These are phyloP conservation scores for Aelia acuminata DNA, from an alignment of 2,888 invertebrate genomes.

Conservation along the genomic window DNA sequence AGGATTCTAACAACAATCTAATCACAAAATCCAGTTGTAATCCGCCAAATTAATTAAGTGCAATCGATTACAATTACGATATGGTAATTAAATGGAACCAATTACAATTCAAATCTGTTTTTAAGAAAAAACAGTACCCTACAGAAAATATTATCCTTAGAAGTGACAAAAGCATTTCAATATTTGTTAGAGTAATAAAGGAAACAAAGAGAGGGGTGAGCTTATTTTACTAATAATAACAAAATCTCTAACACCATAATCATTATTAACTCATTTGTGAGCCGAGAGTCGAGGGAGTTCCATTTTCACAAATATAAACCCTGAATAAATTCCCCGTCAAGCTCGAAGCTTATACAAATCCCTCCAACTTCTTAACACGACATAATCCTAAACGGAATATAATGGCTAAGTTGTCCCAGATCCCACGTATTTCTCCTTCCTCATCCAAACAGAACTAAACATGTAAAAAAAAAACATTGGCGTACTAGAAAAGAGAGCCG, in stretches of 20 bases:
- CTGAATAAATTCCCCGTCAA: not conserved
- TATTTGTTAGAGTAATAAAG: not conserved
- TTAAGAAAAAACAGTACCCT: not conserved
- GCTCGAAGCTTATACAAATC: not conserved
- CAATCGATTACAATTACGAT: too few species aligned
- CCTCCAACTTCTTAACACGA: conserved; percentile 16
- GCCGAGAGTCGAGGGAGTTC: not conserved
- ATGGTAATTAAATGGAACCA: too few species aligned
- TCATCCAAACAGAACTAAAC: not conserved
- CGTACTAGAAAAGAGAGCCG: not conserved
- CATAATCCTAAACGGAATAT: conserved; percentile 11
- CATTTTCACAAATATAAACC: not conserved
- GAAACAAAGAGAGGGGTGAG: not conserved
- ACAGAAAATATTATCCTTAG: not conserved
- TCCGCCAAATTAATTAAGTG: too few species aligned
- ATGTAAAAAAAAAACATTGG: too few species aligned
- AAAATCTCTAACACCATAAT: not conserved
- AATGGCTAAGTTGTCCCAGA: not conserved
- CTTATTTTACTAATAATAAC: not conserved
- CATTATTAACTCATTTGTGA: conserved; percentile 11
- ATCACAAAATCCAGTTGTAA: too few species aligned
- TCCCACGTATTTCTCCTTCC: not conserved
- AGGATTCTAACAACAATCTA: too few species aligned
- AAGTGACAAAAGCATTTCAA: not conserved
- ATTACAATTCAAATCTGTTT: not conserved